Percentiles rank a stretch among this genome's conserved stretches.
Conservation (phyloP, 2,113 vertebrate genomes). For the Pan troglodytes region NHGRI_mPanTro3-v2.1_pri NC_072398.2:40314001-40314500, state of each 20-base stretch:
- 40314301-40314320: background rate
- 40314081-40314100: background rate
- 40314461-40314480: background rate
- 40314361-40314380: background rate
- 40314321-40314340: background rate
- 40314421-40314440: background rate
- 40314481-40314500: background rate
- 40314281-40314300: background rate
- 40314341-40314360: background rate
- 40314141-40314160: background rate
- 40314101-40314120: background rate
- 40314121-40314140: background rate
- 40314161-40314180: background rate
- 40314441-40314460: background rate
- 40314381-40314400: background rate
- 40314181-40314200: background rate
- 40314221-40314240: background rate
- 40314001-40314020: background rate
- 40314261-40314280: background rate
- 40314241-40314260: background rate
- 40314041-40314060: background rate
- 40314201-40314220: background rate
- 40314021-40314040: background rate
- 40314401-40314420: rapidly evolving
- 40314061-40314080: background rate